Evolutionary conservation across 1,140 invertebrate genomes (phyloP).

Genomic region (Ylistrum balloti): DNA sequence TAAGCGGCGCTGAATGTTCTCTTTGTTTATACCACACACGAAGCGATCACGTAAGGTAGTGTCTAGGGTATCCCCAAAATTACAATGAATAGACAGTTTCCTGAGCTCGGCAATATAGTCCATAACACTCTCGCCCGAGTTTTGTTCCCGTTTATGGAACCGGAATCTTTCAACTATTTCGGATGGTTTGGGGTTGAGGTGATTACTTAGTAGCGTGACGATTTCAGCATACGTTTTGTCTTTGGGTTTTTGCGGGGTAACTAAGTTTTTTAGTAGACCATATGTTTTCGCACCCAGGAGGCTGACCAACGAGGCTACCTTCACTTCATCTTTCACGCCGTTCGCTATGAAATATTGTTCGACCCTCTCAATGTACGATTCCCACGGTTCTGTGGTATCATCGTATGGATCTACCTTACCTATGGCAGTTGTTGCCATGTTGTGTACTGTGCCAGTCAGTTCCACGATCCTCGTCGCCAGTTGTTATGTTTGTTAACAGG

Average conservation of each 20-base stretch:
- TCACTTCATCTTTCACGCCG: neutral
- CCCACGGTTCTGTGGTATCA: constrained; percentile 8
- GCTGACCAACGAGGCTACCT: neutral
- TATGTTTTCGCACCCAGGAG: constrained; percentile 41
- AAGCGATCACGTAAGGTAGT: constrained; percentile 43
- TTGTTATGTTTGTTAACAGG: no score
- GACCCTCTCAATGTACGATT: neutral
- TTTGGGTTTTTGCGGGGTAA: neutral
- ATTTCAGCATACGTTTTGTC: neutral
- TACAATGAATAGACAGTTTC: neutral
- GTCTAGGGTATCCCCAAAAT: neutral
- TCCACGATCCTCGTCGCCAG: no score
- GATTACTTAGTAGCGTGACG: neutral
- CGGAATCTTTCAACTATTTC: constrained; percentile 46
- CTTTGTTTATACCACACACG: constrained; percentile 45
- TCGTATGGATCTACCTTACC: constrained; percentile 1
- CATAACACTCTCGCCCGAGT: neutral
- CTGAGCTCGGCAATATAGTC: neutral
- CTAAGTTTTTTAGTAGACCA: constrained; percentile 36
- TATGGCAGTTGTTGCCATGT: no score
- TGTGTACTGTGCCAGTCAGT: no score
- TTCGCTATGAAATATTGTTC: constrained; percentile 41
- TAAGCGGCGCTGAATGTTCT: constrained; percentile 37
- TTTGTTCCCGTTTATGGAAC: constrained; percentile 40
- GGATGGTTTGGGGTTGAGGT: neutral